A percentile compares a stretch with the other conserved stretches of the same genome.
These are phyloP conservation scores for Falco cherrug DNA, from an alignment of 2,797 vertebrate genomes.

Conservation along the genomic window DNA sequence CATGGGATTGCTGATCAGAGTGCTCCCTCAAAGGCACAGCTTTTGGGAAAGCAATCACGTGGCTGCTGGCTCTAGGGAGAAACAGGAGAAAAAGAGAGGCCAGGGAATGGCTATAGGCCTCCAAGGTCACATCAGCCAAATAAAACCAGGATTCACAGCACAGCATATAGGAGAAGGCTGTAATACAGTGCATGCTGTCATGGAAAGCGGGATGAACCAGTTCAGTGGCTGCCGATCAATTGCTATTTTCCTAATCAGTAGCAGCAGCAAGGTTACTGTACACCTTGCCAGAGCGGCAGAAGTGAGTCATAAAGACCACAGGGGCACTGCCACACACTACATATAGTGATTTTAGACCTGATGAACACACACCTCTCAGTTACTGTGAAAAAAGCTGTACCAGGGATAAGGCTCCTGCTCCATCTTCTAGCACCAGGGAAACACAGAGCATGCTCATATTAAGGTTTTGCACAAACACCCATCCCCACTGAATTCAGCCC, in stretches of 20 bases:
- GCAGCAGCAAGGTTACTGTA: neutral
- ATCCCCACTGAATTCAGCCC: neutral
- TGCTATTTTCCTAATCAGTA: conserved; percentile 27
- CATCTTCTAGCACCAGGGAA: neutral
- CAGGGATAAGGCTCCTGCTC: neutral
- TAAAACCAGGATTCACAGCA: conserved; percentile 30
- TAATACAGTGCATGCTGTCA: neutral
- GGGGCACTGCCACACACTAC: neutral
- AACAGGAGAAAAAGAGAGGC: neutral
- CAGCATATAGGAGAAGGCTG: neutral
- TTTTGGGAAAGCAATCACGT: conserved; percentile 7
- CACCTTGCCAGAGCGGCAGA: neutral
- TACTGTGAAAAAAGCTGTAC: neutral
- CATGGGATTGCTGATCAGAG: neutral
- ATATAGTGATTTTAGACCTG: neutral
- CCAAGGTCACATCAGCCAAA: conserved; percentile 34
- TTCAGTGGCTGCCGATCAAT: conserved; percentile 16
- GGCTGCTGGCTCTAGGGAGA: neutral
- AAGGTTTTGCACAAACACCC: neutral
- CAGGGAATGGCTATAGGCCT: neutral
- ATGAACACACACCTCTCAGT: neutral
- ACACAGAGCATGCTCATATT: neutral
- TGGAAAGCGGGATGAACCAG: neutral
- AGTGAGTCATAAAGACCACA: neutral
- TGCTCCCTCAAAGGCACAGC: neutral